Evolutionary conservation across 2,888 invertebrate species (phyloP).

Genomic region (Eumerus sabulonum): DNA sequence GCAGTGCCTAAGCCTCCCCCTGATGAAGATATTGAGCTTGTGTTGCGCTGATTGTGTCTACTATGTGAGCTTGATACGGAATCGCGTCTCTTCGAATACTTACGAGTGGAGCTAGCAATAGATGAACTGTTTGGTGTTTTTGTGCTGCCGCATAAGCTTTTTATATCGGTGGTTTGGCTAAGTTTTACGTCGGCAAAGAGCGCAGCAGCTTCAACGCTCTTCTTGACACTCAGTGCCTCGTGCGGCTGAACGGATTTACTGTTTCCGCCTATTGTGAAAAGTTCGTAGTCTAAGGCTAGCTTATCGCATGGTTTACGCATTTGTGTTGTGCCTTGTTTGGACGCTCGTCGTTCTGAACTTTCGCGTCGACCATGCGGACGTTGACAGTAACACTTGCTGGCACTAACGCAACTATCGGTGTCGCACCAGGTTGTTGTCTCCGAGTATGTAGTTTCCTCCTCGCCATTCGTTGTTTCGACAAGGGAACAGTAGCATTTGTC

Average conservation of each 20-base stretch:
- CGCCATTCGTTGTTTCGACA: conserved; percentile 79
- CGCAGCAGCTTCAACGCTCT: conserved; percentile 93
- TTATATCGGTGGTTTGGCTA: conserved; percentile 85
- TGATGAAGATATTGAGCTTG: conserved; percentile 64
- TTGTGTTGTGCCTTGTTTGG: conserved; percentile 76
- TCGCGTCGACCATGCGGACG: conserved; percentile 51
- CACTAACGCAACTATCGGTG: conserved; percentile 91
- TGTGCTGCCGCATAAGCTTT: conserved; percentile 76
- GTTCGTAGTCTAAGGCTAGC: conserved; percentile 87
- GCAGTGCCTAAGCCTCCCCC: conserved; percentile 36
- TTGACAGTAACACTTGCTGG: conserved; percentile 92
- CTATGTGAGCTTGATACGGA: conserved; percentile 73
- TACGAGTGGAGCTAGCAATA: conserved; percentile 42
- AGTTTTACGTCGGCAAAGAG: conserved; percentile 88
- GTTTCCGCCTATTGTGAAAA: conserved; percentile 81
- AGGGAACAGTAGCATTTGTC: conserved; percentile 84
- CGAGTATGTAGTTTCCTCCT: conserved; percentile 78
- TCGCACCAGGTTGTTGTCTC: conserved; percentile 83
- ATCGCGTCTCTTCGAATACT: conserved; percentile 72
- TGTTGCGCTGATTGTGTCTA: conserved; percentile 70
- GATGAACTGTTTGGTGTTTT: conserved; percentile 42
- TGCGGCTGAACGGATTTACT: conserved; percentile 81
- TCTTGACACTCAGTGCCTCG: conserved; percentile 91
- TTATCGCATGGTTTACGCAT: conserved; percentile 81
- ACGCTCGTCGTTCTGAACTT: conserved; percentile 47